phyloP scores from a whole-genome alignment of 2,888 invertebrate species.

The Agonum fuliginosum region DNA sequence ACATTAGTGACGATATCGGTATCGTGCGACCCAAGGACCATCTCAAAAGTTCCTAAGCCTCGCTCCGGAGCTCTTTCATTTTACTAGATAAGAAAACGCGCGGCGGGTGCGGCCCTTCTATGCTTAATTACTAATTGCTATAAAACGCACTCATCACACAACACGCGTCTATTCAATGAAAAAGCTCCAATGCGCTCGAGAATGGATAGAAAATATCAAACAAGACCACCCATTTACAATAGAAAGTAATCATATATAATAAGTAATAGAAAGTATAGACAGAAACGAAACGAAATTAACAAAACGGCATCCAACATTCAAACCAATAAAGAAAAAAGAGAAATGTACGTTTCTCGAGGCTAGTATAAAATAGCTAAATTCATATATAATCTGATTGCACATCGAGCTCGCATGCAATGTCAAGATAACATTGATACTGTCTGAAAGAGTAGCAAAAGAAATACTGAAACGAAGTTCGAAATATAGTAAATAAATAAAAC shows the following conservation, averaged over 20 bases:
- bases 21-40: slow-evolving; percentile 83
- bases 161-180: slow-evolving; percentile 62
- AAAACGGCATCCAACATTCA: slow-evolving; percentile 71
- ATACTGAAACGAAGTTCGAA: slow-evolving; percentile 62
- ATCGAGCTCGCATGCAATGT: slow-evolving; percentile 65
- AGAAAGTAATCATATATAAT: slow-evolving; percentile 65
- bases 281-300: slow-evolving; percentile 63
- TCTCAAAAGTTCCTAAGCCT: slow-evolving; percentile 92
- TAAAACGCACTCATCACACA: neutral
- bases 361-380: slow-evolving; percentile 54
- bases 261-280: slow-evolving; percentile 66
- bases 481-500: slow-evolving; percentile 66
- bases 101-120: slow-evolving; percentile 7
- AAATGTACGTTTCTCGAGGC: slow-evolving; percentile 50
- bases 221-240: slow-evolving; percentile 72
- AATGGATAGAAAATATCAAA: slow-evolving; percentile 64
- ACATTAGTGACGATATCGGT: slow-evolving; percentile 76
- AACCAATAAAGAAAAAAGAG: slow-evolving; percentile 60
- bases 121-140: neutral
- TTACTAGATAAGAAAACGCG: slow-evolving; percentile 1
- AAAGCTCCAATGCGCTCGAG: slow-evolving; percentile 63
- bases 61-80: slow-evolving; percentile 68
- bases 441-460: slow-evolving; percentile 61
- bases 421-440: slow-evolving; percentile 61
- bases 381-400: slow-evolving; percentile 64